Evolutionary conservation across 2,797 vertebrate genomes (phyloP), one percentile per base, ranked within the genome.

Genomic region (Gymnothorax reevesii): DNA sequence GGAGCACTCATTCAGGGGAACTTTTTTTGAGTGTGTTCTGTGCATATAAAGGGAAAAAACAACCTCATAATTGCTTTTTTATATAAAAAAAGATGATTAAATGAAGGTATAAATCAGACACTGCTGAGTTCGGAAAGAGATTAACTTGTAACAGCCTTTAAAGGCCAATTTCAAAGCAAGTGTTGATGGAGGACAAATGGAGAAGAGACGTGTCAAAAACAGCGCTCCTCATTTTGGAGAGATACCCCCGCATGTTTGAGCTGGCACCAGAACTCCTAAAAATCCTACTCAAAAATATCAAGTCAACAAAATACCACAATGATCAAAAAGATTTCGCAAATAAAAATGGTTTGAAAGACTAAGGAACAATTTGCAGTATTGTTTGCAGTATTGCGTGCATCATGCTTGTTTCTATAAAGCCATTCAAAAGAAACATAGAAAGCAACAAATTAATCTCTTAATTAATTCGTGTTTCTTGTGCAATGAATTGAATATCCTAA

Each of bases 151-250:
- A 71, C 84, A 87, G 86, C 52, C 88, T 85, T 90, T 90, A 86
- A 86, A 89, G 85, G 79, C 82, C 73, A 59, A 90, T 92, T 90
- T 66, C 88, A 79, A 88, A 89, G 87, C 86, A 90, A 87, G 87
- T 87, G 84, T 85, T 83, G 89, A 88, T 86, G 71, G 83, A 84
- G 89, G 88, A 90, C 52, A 84, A 79, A 91, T 84, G 88, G 75
- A 52, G 77, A 82, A 57, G 22, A 75, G 80, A 80, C 83, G 87
- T 90, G 85, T 90, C 79, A 88, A 57, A 87, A 90, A 84, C 82
- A 88, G 88, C 85, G 83, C 88, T 89, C 87, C 87, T 89, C 85
- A 89, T 89, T 91, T 89, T 85, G 86, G 87, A 89, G 90, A 92
- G 88, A 88, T 90, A 90, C 90, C 88, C 88, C 89, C 62, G 85